These are phyloP conservation scores for Sorex maritimensis DNA, from an alignment of 2,797 vertebrate species.

Conservation along the genomic window DNA sequence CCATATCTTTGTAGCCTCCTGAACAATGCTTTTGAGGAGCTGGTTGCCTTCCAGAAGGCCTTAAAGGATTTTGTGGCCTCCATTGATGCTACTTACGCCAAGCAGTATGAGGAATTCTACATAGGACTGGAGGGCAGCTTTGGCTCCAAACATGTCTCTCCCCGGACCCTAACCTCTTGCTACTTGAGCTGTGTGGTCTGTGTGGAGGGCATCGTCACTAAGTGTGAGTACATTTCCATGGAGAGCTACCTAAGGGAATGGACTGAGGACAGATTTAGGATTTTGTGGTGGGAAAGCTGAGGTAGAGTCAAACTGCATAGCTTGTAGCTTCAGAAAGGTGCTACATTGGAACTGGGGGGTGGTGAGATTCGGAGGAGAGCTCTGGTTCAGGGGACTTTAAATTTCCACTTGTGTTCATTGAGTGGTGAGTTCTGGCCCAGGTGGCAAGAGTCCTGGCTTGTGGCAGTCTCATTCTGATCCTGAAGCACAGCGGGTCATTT, in stretches of 20 bases:
- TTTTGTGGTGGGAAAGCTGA: background rate
- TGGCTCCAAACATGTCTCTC: conserved; percentile 96
- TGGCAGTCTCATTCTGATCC: background rate
- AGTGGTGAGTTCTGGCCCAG: background rate
- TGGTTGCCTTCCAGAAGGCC: conserved; percentile 96
- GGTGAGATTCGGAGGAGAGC: background rate
- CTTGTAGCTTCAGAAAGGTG: background rate
- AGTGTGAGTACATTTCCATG: conserved; percentile 92
- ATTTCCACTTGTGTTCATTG: background rate
- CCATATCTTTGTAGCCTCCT: conserved; percentile 91
- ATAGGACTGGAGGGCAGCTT: conserved; percentile 98
- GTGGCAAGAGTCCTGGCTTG: background rate
- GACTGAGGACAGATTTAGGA: background rate
- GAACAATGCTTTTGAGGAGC: conserved; percentile 95
- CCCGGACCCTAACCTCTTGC: conserved; percentile 95
- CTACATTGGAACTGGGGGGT: background rate
- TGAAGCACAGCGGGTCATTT: background rate
- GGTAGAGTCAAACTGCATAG: background rate
- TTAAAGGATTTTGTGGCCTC: conserved; percentile 97
- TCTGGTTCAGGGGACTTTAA: background rate
- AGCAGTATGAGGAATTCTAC: conserved; percentile 98
- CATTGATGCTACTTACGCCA: conserved; percentile 96
- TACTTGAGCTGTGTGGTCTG: conserved; percentile 97
- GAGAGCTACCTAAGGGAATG: background rate
- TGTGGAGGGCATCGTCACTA: conserved; percentile 98